A percentile compares a stretch with the other conserved stretches of the same genome.
phyloP scores from a whole-genome alignment of 2,113 vertebrate genomes.

The Anhinga anhinga region DNA sequence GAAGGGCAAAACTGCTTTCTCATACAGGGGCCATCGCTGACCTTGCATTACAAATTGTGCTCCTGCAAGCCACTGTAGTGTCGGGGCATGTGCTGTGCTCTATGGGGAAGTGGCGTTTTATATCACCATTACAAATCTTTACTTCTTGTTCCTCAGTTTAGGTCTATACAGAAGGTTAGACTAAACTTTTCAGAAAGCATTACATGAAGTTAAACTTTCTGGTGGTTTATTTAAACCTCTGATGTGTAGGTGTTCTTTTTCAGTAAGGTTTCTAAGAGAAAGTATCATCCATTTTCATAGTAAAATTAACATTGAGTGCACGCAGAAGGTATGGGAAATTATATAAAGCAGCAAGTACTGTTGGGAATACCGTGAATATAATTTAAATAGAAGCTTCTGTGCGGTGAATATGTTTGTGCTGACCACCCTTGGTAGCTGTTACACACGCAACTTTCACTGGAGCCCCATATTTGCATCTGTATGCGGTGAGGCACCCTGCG shows the following conservation, averaged over 20 bases:
- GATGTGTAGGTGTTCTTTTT: slow-evolving; percentile 1
- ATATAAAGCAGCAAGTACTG: slow-evolving; percentile 12
- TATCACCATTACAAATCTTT: not conserved
- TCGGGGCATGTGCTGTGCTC: not conserved
- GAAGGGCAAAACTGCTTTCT: not conserved
- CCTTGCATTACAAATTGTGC: not conserved
- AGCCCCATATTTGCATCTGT: accelerated
- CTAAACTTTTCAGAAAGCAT: not conserved
- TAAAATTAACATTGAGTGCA: slow-evolving; percentile 15
- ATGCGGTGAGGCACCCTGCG: accelerated
- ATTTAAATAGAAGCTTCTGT: not conserved
- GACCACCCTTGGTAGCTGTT: not conserved
- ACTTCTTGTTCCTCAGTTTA: not conserved
- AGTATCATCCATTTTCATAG: not conserved
- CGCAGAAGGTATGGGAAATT: not conserved
- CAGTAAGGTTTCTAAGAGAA: not conserved
- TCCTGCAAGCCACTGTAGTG: not conserved
- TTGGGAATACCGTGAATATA: not conserved
- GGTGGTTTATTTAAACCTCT: not conserved
- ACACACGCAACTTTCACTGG: not conserved
- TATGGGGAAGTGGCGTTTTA: not conserved
- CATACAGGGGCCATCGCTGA: not conserved
- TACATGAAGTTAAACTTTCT: not conserved
- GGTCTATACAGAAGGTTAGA: not conserved
- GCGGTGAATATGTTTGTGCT: not conserved